A percentile compares a stretch with the other conserved stretches of the same genome.
phyloP scores from a whole-genome alignment of 2,888 invertebrate species.

The Tetramorium bicarinatum region DNA sequence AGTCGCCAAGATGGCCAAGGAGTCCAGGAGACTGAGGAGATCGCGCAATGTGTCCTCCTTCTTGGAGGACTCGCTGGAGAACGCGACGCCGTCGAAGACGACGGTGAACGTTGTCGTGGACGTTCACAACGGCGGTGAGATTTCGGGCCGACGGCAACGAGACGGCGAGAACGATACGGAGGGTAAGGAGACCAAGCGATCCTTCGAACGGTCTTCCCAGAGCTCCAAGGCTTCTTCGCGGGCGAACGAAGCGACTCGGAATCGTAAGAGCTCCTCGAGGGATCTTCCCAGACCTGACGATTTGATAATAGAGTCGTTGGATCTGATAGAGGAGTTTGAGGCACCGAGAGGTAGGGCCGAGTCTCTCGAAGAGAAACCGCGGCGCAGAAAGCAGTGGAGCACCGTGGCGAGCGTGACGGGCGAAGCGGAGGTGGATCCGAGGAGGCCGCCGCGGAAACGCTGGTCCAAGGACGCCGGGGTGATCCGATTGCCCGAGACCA shows the following conservation, averaged over 20 bases:
- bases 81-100: constrained; percentile 2
- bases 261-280: background rate
- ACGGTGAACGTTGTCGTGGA: constrained; percentile 78
- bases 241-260: constrained; percentile 30
- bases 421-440: constrained; percentile 39
- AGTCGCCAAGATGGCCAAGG: constrained; percentile 31
- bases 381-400: constrained; percentile 66
- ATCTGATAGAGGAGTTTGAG: constrained; percentile 73
- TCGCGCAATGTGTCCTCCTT: constrained; percentile 60
- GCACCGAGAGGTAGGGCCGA: constrained; percentile 25
- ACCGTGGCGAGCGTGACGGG: constrained; percentile 15
- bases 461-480: constrained; percentile 79
- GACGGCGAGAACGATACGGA: background rate
- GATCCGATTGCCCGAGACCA: constrained; percentile 65
- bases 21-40: constrained; percentile 29
- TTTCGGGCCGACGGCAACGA: background rate
- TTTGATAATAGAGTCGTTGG: constrained; percentile 67
- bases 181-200: background rate
- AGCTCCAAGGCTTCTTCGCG: constrained; percentile 38
- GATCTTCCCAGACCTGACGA: constrained; percentile 30
- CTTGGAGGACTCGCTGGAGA: constrained; percentile 41
- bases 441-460: constrained; percentile 76
- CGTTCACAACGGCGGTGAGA: constrained; percentile 70
- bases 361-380: constrained; percentile 40
- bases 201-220: background rate